phyloP scores from a whole-genome alignment of 2,797 vertebrate species.

The Chelidonichthys spinosus region DNA sequence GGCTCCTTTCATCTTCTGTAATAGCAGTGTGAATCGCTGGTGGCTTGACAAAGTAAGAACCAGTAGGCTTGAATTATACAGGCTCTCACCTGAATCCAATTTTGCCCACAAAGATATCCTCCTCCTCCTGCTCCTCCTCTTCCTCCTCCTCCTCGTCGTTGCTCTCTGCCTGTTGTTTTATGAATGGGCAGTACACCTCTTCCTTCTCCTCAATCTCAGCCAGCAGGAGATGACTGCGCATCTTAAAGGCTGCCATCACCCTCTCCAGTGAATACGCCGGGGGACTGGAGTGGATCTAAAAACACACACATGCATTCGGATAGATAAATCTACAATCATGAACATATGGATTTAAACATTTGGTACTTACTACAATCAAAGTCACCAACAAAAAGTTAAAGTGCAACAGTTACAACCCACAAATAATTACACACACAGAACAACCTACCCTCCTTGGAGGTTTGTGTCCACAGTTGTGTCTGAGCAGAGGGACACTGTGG shows the following conservation, averaged over 20 bases:
- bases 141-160: slow-evolving; percentile 70
- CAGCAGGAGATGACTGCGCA: slow-evolving; percentile 86
- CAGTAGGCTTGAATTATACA: neutral
- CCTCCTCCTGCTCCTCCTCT: slow-evolving; percentile 51
- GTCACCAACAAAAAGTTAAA: neutral
- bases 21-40: neutral
- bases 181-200: slow-evolving; percentile 83
- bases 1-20: neutral
- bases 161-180: slow-evolving; percentile 66
- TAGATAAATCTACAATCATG: slow-evolving; percentile 14
- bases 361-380: neutral
- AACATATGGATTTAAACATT: neutral
- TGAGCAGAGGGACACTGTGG: slow-evolving; percentile 84
- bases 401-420: neutral
- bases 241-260: slow-evolving; percentile 89
- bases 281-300: slow-evolving; percentile 85
- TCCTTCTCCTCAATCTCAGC: slow-evolving; percentile 89
- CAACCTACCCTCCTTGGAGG: slow-evolving; percentile 82
- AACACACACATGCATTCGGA: slow-evolving; percentile 39
- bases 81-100: slow-evolving; percentile 80
- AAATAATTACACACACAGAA: slow-evolving; percentile 1
- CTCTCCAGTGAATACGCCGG: slow-evolving; percentile 84
- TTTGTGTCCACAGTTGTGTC: slow-evolving; percentile 52
- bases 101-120: slow-evolving; percentile 46
- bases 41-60: slow-evolving; percentile 5